Evolutionary conservation across 2,888 invertebrate genomes (phyloP), one percentile per base, ranked within the genome.

Genomic region (Harpalus rufipes): DNA sequence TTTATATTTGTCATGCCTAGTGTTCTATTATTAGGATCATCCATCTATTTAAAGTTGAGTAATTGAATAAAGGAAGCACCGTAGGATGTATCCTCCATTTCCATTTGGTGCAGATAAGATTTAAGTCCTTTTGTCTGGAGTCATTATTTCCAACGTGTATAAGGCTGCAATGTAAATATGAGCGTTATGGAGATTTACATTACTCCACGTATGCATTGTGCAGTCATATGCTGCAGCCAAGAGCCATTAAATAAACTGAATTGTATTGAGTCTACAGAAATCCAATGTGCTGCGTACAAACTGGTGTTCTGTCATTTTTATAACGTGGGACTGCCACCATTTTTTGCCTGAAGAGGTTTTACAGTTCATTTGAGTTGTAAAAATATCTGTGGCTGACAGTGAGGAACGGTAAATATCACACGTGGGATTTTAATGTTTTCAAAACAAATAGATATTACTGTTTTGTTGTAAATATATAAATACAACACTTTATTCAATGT

Each of bases 161-260:
- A 10, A 8, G 44, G 44, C 44, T 51, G 44, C 44, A 51, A 51
- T 51, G 44, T 51, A 51, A 51, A 51, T 51, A 51, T 51, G 8
- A 51, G 32, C 44, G 44, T 51, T 51, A 51, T 10, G 44, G 18
- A 10, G 59, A 8, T 10, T 61, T 18, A 61, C 59, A 61, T 61
- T 61, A 16, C 59, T 61, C 7, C 59, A 61, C 59, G 59, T 61
- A 65, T 25, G 32, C 65, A 65, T 65, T 65, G 65, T 65, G 32
- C 32, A 32, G 65, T 72, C 41, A 72, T 72, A 8, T 39, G 68
- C 68, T 39, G 68, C 68, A 39, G 41, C 44, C 44, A 59, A 59
- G 25, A 65, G 65, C 65, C 25, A 65, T 65, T 65, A 65, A 21
- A 65, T 65, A 65, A 65, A 61, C 12, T 32, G 32, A 32, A 65